phyloP scores from a whole-genome alignment of 2,113 vertebrate species.

The Myodes glareolus region DNA sequence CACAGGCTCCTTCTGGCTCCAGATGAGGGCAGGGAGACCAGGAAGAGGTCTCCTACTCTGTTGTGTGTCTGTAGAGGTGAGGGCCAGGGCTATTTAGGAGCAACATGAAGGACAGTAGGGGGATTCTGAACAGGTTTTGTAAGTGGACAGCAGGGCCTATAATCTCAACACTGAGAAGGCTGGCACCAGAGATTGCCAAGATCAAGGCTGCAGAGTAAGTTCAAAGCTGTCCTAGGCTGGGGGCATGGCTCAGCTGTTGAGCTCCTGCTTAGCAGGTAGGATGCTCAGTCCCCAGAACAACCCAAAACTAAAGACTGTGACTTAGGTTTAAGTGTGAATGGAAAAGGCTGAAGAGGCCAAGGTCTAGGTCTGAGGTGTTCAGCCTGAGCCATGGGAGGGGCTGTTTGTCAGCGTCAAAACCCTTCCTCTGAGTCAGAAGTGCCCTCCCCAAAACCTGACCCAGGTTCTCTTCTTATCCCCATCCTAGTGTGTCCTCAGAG shows the following conservation, averaged over 20 bases:
- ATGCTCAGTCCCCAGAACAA: not conserved
- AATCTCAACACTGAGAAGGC: not conserved
- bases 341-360: not conserved
- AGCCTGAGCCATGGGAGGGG: not conserved
- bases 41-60: not conserved
- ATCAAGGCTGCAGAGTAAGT: not conserved
- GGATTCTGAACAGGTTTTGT: not conserved
- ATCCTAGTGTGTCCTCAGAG: slow-evolving; percentile 91
- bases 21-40: no score
- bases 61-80: not conserved
- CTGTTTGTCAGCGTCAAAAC: not conserved
- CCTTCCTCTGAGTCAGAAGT: not conserved
- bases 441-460: not conserved
- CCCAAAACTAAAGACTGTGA: not conserved
- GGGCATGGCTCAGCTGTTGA: not conserved
- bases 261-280: not conserved
- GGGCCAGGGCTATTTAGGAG: no score
- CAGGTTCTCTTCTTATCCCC: accelerated
- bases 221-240: not conserved
- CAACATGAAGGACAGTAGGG: not conserved
- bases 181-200: not conserved
- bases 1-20: not conserved
- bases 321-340: not conserved
- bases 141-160: not conserved
- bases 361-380: accelerated